Conservation (phyloP, 2,888 invertebrate genomes). For the Torymus aiolomorphi region DNA sequence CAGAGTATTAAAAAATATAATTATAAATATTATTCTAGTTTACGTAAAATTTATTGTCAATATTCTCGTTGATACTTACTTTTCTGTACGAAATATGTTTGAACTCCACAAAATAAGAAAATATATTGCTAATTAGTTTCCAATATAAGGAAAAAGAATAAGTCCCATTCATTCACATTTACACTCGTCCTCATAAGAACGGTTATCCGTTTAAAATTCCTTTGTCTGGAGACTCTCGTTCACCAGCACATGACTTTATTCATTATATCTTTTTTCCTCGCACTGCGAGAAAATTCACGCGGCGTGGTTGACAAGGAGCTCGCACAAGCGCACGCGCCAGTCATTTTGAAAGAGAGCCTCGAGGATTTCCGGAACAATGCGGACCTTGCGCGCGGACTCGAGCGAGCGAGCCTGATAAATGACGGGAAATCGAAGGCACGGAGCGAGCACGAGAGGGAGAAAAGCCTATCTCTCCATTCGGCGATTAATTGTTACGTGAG, state of each 20-base stretch:
- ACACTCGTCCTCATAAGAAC: constrained; percentile 11
- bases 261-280: constrained; percentile 38
- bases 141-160: no score
- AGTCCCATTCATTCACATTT: background rate
- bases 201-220: constrained; percentile 31
- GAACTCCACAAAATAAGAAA: no score
- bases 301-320: background rate
- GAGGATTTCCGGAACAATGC: constrained; percentile 56
- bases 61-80: no score
- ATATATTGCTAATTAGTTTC: no score
- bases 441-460: background rate
- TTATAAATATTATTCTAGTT: no score
- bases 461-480: constrained; percentile 52
- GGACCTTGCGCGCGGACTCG: no score
- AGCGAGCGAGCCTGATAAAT: constrained; percentile 46
- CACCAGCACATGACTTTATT: constrained; percentile 3
- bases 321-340: background rate
- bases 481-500: constrained; percentile 57
- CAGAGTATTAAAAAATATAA: no score
- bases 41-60: no score
- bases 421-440: constrained; percentile 49
- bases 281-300: constrained; percentile 8
- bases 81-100: no score
- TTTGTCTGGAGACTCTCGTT: constrained; percentile 25
- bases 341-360: constrained; percentile 46